Conservation (phyloP, 1,140 invertebrate genomes). For the Caenorhabditis brenneri region DNA sequence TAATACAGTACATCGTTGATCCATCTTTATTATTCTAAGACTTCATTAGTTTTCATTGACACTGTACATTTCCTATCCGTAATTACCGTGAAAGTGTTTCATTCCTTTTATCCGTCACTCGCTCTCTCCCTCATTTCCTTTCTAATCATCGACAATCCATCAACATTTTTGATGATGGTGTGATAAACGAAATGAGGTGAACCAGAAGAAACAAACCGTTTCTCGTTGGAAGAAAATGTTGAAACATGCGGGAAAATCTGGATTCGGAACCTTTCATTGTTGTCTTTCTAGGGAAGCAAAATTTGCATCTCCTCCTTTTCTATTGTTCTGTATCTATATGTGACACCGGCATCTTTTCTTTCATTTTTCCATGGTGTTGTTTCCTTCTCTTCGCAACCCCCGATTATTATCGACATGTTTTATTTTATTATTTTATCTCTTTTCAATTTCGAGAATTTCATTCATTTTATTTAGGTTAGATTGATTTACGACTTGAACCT, state of each 20-base stretch:
- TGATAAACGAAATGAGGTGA: conserved; percentile 18
- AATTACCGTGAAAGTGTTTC: conserved; percentile 10
- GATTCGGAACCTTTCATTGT: conserved; percentile 8
- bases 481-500: not conserved
- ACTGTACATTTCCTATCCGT: not conserved
- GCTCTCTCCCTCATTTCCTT: not conserved
- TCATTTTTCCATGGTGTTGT: conserved; percentile 22
- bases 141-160: not conserved
- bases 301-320: not conserved
- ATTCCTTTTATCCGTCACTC: not conserved
- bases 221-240: not conserved
- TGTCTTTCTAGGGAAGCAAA: not conserved
- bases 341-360: conserved; percentile 2
- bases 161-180: not conserved
- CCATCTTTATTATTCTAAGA: not conserved
- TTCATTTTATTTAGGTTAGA: not conserved
- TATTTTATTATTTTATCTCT: not conserved
- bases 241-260: not conserved
- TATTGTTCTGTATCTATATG: conserved; percentile 12
- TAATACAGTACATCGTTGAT: not conserved
- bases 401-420: conserved; percentile 27
- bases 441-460: not conserved
- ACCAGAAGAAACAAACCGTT: conserved; percentile 13
- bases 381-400: not conserved
- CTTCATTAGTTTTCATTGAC: not conserved